Base-by-base conservation (phyloP, 2,888 invertebrate genomes). In the Branchinecta sandiegonensis region DNA sequence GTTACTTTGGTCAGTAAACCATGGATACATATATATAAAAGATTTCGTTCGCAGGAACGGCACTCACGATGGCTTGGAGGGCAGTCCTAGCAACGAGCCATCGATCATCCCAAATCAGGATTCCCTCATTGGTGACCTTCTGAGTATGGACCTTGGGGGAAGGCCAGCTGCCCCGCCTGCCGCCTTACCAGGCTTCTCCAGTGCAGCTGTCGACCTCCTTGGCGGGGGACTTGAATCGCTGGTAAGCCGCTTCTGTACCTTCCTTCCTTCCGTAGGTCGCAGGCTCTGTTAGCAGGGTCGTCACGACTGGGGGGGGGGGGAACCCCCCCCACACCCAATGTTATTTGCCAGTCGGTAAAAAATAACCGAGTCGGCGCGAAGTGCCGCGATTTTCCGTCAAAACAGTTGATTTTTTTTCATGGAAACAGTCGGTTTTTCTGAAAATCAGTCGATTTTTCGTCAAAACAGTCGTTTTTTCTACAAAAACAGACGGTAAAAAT, bases 81-180 rank as follows among this genome's bases (percentile, higher is more conserved):
- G 72, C 70, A 67, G 73, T 67, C 71, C 72, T 66, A 66, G 73
- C n/a, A 70, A 69, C 10, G 73, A 72, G 23, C 77, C 77, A 65
- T 79, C 79, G 71, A 85, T 87, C 12, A 86, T 86, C 73, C 86
- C 86, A 13, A 71, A 72, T 46, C 86, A 94, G 80, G 97, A 97
- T 77, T 94, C 93, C 0, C 82, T 99, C 46, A 95, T 99, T 76
- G 97, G 95, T 0, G 99, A 99, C 80, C 82, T 99, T 68, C 81
- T 99, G 69, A 93, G 93, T 46, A 93, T 99, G 90, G 97, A 99
- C 79, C 88, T 99, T 72, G 90, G 90, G 74, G 79, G 80, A 0
- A 80, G 81, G 10, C 76, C 77, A 48, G 72, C 75, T 70, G 84
- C 84, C 1, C 85, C 87, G 1, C 80, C 84, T 14, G 78, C 85